Base-by-base conservation (phyloP, 2,797 vertebrate genomes). In the Leuciscus waleckii region DNA sequence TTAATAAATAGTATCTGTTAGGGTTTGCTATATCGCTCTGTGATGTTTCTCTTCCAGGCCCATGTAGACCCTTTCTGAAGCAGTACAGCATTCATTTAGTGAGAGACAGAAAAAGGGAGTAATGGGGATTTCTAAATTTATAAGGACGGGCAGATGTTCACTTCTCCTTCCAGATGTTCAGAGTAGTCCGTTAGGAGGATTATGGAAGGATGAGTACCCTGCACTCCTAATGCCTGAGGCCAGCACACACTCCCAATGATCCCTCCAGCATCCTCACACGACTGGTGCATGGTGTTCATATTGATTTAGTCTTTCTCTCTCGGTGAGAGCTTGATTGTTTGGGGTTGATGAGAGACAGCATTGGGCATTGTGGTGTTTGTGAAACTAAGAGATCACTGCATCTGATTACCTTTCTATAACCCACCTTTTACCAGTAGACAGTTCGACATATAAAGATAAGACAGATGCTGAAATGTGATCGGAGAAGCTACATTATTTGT, bases 121-220 rank as follows among this genome's bases (percentile, higher is more conserved):
- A 71, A 73, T 51, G 56, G 69, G 39, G 21, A 74, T 49, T 43
- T 82, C 54, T 73, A n/a, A 51, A 74, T 35, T 61, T 69, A 82
- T 56, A 82, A n/a, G 39, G 69, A 74, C 21, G 41, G 69, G 19
- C 81, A 82, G 81, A 82, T 83, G 81, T 75, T 75, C 71, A 65
- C 56, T 83, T 65, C 43, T 65, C 58, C 1, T 83, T 65, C 81
- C 81, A 65, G 81, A 75, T 83, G 81, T 75, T 61, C 41, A 75
- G 26, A 65, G 23, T 19, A 67, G 71, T 65, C 81, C 58, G 16
- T 75, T 51, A 51, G 70, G 79, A 81, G 32, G 70, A 83, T 75
- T 83, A 56, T 75, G 71, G 41, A 51, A 26, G 71, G 43, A 51
- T 65, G 29, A 74, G 71, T 26, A 51, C 46, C 41, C 43, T 68